A percentile compares a stretch with the other conserved stretches of the same genome.
Evolutionary conservation across 2,797 vertebrate genomes (phyloP).

Genomic region (Tiaroga cobitis): DNA sequence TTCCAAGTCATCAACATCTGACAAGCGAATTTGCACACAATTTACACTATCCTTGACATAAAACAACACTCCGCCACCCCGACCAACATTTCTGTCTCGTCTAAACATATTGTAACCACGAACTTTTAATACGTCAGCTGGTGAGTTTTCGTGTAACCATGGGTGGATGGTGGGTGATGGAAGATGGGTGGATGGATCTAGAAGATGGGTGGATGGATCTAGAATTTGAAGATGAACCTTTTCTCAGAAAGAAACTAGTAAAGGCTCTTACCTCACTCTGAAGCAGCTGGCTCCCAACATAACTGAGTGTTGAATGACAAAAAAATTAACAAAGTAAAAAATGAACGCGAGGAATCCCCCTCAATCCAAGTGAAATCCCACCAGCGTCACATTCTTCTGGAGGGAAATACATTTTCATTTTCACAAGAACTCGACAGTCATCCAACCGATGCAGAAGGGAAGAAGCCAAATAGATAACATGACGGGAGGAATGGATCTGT

Average conservation of each 20-base stretch:
- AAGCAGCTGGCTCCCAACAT: neutral
- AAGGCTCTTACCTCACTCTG: slow-evolving; percentile 1
- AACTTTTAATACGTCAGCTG: no score
- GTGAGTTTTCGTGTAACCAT: no score
- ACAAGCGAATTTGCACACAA: no score
- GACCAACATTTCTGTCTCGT: no score
- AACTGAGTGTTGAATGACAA: neutral
- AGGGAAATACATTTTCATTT: slow-evolving; percentile 31
- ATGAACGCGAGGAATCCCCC: neutral
- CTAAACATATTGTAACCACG: no score
- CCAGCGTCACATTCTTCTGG: neutral
- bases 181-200: no score
- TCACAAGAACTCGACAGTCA: neutral
- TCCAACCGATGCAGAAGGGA: neutral
- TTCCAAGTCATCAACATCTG: no score
- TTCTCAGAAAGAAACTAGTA: neutral
- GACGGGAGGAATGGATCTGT: neutral
- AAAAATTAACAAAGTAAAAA: neutral
- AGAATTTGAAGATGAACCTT: neutral
- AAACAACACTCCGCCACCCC: no score
- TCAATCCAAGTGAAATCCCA: slow-evolving; percentile 20
- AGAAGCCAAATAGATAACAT: neutral
- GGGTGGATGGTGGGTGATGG: no score
- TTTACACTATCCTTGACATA: no score
- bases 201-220: no score